A percentile compares a stretch with the other conserved stretches of the same genome.
These are phyloP conservation scores for Australoheros scitulus DNA, from an alignment of 2,113 vertebrate genomes.

Conservation along the genomic window DNA sequence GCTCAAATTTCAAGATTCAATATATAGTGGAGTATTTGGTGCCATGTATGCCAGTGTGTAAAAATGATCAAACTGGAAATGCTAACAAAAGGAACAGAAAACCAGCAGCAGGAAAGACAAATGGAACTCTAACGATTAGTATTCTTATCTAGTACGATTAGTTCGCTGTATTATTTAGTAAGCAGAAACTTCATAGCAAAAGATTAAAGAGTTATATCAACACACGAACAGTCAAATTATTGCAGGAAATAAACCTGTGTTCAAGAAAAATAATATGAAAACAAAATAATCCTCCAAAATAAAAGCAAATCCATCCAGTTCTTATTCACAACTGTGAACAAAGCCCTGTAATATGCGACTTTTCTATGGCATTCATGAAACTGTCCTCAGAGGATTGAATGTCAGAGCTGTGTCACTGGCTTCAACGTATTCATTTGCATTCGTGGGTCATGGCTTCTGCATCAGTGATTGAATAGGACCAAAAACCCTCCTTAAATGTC, in stretches of 20 bases:
- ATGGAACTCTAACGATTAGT: too few relatives aligned
- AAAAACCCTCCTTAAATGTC: conserved; percentile 64
- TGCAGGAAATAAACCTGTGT: neutral
- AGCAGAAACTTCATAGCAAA: too few relatives aligned
- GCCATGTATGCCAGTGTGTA: too few relatives aligned
- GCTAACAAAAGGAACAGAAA: neutral
- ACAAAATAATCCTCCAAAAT: neutral
- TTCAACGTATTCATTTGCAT: conserved; percentile 64
- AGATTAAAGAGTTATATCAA: too few relatives aligned
- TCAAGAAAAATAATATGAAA: neutral
- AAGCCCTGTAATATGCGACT: conserved; percentile 32
- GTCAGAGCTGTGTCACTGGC: conserved; percentile 51
- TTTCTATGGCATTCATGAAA: conserved; percentile 32
- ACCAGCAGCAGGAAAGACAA: too few relatives aligned
- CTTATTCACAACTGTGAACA: neutral
- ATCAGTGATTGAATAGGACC: conserved; percentile 33
- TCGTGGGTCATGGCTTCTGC: conserved; percentile 24
- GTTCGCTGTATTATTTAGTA: too few relatives aligned
- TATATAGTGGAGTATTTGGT: too few relatives aligned
- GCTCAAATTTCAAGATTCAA: too few relatives aligned
- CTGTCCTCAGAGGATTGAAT: conserved; percentile 59
- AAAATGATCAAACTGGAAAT: neutral
- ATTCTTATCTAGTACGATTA: too few relatives aligned
- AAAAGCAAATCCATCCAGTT: neutral
- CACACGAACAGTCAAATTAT: neutral